Evolutionary conservation across 2,113 vertebrate genomes (phyloP).

Genomic region (Tupaia tana): DNA sequence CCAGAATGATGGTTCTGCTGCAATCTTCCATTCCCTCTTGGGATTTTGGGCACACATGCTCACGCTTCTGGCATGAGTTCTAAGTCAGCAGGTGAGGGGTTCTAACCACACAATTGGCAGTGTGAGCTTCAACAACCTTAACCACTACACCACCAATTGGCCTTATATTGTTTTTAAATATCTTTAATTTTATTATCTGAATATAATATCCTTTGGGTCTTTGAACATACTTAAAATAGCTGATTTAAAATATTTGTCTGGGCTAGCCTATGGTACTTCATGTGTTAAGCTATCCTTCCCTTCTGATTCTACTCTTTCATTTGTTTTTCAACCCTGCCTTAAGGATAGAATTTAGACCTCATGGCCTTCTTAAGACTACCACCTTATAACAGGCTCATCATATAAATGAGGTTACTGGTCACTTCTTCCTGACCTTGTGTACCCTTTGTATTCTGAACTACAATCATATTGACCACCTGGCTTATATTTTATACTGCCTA

Average conservation of each 20-base stretch:
- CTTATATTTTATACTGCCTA: not conserved
- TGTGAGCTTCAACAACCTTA: too few relatives aligned
- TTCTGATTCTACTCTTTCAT: not conserved
- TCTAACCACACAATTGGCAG: too few relatives aligned
- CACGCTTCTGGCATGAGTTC: too few relatives aligned
- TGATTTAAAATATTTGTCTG: slow-evolving; percentile 47
- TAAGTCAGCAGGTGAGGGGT: too few relatives aligned
- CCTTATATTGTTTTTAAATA: not conserved
- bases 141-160: too few relatives aligned
- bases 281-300: not conserved
- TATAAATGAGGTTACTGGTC: not conserved
- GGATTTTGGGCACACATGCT: too few relatives aligned
- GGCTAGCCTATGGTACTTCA: not conserved
- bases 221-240: not conserved
- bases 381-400: not conserved
- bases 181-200: slow-evolving; percentile 29
- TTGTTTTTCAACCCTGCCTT: not conserved
- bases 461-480: not conserved
- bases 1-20: too few relatives aligned
- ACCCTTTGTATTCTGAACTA: not conserved
- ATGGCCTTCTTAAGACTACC: not conserved
- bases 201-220: not conserved
- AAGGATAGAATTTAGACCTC: not conserved
- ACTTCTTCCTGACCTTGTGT: not conserved
- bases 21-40: too few relatives aligned